These are phyloP conservation scores for Microtus oregoni DNA, from an alignment of 2,113 vertebrate genomes.

Conservation along the genomic window DNA sequence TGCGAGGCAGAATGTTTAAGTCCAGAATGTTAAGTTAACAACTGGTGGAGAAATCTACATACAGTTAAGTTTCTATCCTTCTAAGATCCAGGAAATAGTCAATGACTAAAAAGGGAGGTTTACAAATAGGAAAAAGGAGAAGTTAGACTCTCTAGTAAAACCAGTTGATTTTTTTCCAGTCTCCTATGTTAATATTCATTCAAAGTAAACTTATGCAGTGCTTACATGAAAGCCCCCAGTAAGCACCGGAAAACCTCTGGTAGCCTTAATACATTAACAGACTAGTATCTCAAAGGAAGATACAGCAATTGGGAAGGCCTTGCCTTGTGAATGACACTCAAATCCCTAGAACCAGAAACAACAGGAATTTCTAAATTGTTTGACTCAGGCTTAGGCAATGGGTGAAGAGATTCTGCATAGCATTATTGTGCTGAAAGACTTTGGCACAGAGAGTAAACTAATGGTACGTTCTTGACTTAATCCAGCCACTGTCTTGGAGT, in stretches of 20 bases:
- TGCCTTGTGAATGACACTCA: not conserved
- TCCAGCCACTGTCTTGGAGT: not conserved
- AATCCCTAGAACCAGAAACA: not conserved
- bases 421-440: not conserved
- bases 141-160: constrained; percentile 25
- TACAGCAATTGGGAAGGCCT: not conserved
- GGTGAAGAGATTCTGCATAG: not conserved
- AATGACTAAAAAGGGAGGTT: not conserved
- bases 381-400: not conserved
- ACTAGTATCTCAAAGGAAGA: constrained; percentile 4
- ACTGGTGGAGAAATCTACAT: not conserved
- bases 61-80: not conserved
- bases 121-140: not conserved
- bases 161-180: not conserved
- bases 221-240: not conserved
- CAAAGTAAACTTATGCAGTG: constrained; percentile 4
- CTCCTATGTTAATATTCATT: not conserved
- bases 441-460: not conserved
- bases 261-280: constrained; percentile 1
- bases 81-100: not conserved
- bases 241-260: constrained; percentile 23
- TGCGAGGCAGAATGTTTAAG: not conserved
- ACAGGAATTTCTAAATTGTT: constrained; percentile 35
- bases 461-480: not conserved
- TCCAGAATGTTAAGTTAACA: not conserved